Percentiles rank a stretch among this genome's conserved stretches.
These are phyloP conservation scores for Carettochelys insculpta DNA, from an alignment of 2,113 vertebrate genomes.

Conservation along the genomic window DNA sequence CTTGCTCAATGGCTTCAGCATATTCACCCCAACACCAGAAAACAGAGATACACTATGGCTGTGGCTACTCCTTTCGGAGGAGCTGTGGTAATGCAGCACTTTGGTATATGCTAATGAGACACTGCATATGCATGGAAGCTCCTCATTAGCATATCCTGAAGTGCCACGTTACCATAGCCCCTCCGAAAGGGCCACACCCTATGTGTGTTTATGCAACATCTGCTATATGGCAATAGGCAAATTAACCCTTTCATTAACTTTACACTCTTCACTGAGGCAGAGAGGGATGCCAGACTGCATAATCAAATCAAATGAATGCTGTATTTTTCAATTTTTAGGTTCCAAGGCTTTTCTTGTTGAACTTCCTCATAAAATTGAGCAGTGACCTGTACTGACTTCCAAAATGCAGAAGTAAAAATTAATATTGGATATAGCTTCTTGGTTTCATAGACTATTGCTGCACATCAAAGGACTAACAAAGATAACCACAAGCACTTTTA, in stretches of 20 bases:
- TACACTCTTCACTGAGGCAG: accelerated
- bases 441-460: background rate
- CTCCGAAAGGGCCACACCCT: no score
- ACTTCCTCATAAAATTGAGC: background rate
- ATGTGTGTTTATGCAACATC: background rate
- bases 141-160: no score
- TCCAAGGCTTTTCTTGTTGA: background rate
- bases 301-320: background rate
- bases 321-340: background rate
- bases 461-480: background rate
- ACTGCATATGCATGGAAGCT: no score
- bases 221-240: background rate
- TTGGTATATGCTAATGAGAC: no score
- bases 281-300: accelerated
- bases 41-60: background rate
- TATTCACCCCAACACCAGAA: background rate
- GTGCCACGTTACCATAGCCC: no score
- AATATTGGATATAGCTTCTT: background rate
- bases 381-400: background rate
- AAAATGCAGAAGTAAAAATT: background rate
- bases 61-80: no score
- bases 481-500: background rate
- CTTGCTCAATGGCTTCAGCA: background rate
- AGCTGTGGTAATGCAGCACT: no score
- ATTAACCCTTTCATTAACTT: background rate